Evolutionary conservation across 2,113 vertebrate species (phyloP).

Genomic region (Scytalopus superciliaris): DNA sequence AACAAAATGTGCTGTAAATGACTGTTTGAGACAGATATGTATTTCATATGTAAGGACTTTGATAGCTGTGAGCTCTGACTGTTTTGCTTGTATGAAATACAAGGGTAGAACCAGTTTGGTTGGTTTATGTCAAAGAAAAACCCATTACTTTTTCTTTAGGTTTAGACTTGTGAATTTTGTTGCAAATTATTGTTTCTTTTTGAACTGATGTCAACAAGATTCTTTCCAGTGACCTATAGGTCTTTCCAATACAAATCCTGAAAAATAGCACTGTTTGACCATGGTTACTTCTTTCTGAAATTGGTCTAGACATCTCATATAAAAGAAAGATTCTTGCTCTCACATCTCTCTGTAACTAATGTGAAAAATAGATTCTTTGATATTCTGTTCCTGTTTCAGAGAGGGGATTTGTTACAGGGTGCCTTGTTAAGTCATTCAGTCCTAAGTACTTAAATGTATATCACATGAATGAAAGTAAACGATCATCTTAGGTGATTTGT

Average conservation of each 20-base stretch:
- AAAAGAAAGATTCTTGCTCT: not conserved
- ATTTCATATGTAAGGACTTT: not conserved
- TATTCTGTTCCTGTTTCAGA: not conserved
- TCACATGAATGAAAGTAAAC: not conserved
- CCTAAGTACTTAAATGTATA: not conserved
- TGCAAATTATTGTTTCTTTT: not conserved
- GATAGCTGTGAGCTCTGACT: not conserved
- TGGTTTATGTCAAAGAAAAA: not conserved
- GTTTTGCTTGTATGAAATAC: not conserved
- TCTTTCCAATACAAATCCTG: not conserved
- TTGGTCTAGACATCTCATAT: not conserved
- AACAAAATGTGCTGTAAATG: not conserved
- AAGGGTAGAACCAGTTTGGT: not conserved
- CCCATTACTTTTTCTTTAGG: not conserved
- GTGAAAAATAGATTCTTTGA: not conserved
- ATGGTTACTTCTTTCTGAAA: not conserved
- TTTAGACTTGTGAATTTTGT: not conserved
- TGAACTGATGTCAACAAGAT: not conserved
- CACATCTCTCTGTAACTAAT: not conserved
- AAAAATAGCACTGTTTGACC: not conserved
- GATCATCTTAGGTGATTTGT: not conserved
- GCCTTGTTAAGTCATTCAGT: not conserved
- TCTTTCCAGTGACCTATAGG: not conserved
- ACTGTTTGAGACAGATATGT: not conserved
- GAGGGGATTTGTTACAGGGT: not conserved